phyloP scores from a whole-genome alignment of 2,113 vertebrate species.

The Nothocercus nigrocapillus region DNA sequence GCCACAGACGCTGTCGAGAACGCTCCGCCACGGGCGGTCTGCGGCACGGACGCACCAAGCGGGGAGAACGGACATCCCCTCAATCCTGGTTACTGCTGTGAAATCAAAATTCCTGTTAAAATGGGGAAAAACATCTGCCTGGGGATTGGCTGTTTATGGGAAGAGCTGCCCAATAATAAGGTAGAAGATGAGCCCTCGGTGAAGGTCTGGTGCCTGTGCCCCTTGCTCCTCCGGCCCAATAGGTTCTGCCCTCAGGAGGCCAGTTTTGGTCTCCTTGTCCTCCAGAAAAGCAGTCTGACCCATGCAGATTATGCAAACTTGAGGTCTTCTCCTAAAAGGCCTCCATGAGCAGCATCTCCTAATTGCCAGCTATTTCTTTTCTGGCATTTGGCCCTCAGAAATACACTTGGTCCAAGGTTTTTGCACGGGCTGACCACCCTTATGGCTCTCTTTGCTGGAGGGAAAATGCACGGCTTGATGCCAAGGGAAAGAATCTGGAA shows the following conservation, averaged over 20 bases:
- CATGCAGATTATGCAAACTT: not conserved
- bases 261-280: not conserved
- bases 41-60: not conserved
- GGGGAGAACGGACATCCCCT: fast-evolving
- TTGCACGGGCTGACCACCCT: not conserved
- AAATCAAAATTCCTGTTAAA: not conserved
- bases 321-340: not conserved
- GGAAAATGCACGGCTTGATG: too few species aligned
- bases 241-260: not conserved
- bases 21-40: fast-evolving
- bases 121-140: not conserved
- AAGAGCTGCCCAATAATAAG: not conserved
- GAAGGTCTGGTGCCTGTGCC: not conserved
- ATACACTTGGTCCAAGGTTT: not conserved
- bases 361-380: too few species aligned
- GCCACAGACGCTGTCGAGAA: not conserved
- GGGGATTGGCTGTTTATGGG: not conserved
- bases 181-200: not conserved
- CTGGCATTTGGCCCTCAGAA: not conserved
- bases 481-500: too few species aligned
- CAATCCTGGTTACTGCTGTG: not conserved
- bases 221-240: fast-evolving
- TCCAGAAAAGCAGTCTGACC: not conserved
- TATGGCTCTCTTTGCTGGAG: too few species aligned
- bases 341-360: not conserved